These are phyloP conservation scores for Ectemnius continuus DNA, from an alignment of 2,888 invertebrate species.

Conservation along the genomic window DNA sequence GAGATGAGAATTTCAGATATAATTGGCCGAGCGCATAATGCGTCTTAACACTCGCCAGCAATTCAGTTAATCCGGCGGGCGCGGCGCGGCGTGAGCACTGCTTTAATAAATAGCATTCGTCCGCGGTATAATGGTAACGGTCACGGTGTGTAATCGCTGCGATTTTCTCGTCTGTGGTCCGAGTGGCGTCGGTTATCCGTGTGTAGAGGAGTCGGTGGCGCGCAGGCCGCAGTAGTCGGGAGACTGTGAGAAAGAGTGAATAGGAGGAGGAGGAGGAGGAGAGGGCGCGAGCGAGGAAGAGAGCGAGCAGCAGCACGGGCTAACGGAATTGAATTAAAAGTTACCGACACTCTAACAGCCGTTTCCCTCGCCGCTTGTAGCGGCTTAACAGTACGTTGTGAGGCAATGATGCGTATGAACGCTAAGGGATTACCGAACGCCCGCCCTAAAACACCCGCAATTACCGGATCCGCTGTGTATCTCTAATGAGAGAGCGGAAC, in stretches of 20 bases:
- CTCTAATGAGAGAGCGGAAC: conserved; percentile 11
- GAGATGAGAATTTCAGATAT: conserved; percentile 46
- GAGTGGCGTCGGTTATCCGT: conserved; percentile 41
- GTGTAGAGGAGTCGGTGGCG: conserved; percentile 10
- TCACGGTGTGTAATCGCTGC: conserved; percentile 60
- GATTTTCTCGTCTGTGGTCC: conserved; percentile 60
- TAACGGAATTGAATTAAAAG: conserved; percentile 63
- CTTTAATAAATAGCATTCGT: conserved; percentile 62
- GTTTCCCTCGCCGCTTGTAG: conserved; percentile 49
- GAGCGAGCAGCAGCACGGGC: not conserved
- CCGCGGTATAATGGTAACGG: conserved; percentile 62
- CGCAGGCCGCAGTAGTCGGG: conserved; percentile 23
- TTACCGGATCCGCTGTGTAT: conserved; percentile 19
- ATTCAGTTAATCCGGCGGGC: conserved; percentile 45
- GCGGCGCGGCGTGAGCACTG: conserved; percentile 31
- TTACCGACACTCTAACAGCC: conserved; percentile 47
- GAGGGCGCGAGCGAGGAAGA: too few relatives aligned
- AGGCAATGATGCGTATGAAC: conserved; percentile 45
- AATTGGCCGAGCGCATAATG: conserved; percentile 50
- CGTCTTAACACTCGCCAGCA: conserved; percentile 44
- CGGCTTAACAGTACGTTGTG: conserved; percentile 53
- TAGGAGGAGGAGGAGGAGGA: too few relatives aligned
- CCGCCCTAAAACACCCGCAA: conserved; percentile 33
- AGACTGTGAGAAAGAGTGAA: too few relatives aligned
- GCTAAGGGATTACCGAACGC: conserved; percentile 35